Base-by-base conservation (phyloP, 2,888 invertebrate species). In the Shargacucullia verbasci region DNA sequence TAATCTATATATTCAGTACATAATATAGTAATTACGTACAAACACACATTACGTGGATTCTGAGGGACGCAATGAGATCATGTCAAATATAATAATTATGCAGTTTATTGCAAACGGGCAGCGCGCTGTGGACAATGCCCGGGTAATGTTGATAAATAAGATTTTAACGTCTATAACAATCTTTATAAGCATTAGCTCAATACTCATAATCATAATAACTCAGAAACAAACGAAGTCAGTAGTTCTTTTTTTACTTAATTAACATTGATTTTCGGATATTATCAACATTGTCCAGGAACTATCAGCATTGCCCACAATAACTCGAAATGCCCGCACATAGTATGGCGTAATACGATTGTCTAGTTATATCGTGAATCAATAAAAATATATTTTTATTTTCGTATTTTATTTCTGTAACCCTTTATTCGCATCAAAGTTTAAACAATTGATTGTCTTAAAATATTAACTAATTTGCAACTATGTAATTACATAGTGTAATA, bases 61-160 rank as follows among this genome's bases (percentile, higher is more conserved):
- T 37, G 34, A 65, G 33, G 76, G 71, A 75, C 71, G 71, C 76
- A 50, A 72, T 56, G 55, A 75, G 50, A 75, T 66, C 66, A 33
- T 46, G 15, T 34, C 39, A 54, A 13, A 33, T 45, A 56, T 38
- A 45, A 35, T 49, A n/a, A n/a, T n/a, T n/a, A 46, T 40, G 38
- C 34, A 52, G 33, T 48, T 27, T 45, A 13, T 41, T 49, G 8
- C 15, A 34, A 25, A 43, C 11, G 7, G 40, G 12, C 9, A 33
- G 35, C 33, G 12, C 11, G 12, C 8, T 25, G 9, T 35, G 27
- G 31, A 20, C 47, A 64, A 49, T 47, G 41, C 34, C 38, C 29
- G 44, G 44, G 12, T 35, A 53, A 46, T 49, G 12, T 20, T 40
- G 13, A 29, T 12, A 13, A 20, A 20, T 2, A 20, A 2, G 20